A percentile compares a stretch with the other conserved stretches of the same genome.
These are phyloP conservation scores for Otus sunia DNA, from an alignment of 2,113 vertebrate species.

Conservation along the genomic window DNA sequence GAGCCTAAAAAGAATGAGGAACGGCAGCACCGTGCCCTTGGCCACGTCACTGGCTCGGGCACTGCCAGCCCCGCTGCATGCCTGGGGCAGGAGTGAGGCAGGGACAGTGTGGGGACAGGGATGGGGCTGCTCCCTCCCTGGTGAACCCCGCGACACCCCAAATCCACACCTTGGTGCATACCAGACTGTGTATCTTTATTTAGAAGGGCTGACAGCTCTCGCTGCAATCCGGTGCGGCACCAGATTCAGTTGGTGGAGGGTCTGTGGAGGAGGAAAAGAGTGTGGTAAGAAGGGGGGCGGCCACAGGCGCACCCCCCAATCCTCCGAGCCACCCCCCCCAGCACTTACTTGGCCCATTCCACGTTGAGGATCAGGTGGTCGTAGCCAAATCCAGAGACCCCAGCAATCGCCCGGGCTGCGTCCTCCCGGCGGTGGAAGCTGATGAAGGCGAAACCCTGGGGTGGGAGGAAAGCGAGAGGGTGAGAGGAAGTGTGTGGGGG, in stretches of 20 bases:
- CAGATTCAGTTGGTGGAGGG: slow-evolving; percentile 73
- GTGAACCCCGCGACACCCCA: background rate
- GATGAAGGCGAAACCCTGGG: slow-evolving; percentile 94
- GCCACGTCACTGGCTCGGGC: rapidly evolving
- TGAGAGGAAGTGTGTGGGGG: rapidly evolving
- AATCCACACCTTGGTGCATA: background rate
- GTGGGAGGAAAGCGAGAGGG: background rate
- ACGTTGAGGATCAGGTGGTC: slow-evolving; percentile 97
- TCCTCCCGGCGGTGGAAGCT: slow-evolving; percentile 96
- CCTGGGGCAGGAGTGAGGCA: no score
- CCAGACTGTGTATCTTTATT: background rate
- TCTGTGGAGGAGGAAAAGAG: background rate
- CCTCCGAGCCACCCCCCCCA: background rate
- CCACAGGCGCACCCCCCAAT: rapidly evolving
- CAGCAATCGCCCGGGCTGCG: slow-evolving; percentile 88
- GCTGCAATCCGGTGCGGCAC: rapidly evolving
- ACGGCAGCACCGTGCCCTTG: rapidly evolving
- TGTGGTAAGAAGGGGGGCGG: background rate
- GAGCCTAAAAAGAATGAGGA: rapidly evolving
- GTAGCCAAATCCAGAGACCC: slow-evolving; percentile 94
- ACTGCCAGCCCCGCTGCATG: rapidly evolving
- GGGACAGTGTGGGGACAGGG: background rate
- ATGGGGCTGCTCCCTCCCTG: background rate
- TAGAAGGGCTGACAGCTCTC: background rate
- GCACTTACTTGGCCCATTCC: slow-evolving; percentile 96